Conservation (phyloP, 2,113 vertebrate species). For the Entomyzon cyanotis region DNA sequence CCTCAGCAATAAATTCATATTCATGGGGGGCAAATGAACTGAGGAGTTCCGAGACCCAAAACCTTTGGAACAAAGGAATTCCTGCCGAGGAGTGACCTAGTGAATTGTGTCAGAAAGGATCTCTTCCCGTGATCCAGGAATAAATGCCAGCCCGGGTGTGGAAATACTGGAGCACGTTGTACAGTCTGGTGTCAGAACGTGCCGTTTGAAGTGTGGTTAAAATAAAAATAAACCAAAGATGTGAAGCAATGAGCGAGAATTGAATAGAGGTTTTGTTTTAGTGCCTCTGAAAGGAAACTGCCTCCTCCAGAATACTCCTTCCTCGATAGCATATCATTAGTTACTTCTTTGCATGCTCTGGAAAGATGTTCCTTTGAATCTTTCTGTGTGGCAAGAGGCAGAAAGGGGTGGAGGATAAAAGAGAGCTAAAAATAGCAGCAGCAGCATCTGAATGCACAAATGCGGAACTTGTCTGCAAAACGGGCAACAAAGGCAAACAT, state of each 20-base stretch:
- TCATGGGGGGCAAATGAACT: background rate
- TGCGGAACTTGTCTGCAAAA: background rate
- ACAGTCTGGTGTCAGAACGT: background rate
- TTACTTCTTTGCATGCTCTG: slow-evolving; percentile 6
- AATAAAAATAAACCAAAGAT: background rate
- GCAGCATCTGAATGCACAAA: slow-evolving; percentile 15
- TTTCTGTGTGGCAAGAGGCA: slow-evolving; percentile 30
- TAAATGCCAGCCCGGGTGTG: background rate
- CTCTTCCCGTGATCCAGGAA: background rate
- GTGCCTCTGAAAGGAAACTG: slow-evolving; percentile 23
- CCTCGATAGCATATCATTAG: slow-evolving; percentile 36
- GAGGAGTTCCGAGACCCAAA: background rate
- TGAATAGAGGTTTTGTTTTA: slow-evolving; percentile 37
- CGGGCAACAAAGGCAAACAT: slow-evolving; percentile 21
- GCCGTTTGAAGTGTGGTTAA: background rate
- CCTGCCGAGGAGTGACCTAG: background rate
- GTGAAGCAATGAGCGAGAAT: background rate
- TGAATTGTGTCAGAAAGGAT: background rate
- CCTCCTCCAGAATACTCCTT: slow-evolving; percentile 22
- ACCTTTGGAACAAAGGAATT: slow-evolving; percentile 28
- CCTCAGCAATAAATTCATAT: slow-evolving; percentile 28
- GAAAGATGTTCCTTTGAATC: slow-evolving; percentile 37
- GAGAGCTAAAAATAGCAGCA: slow-evolving; percentile 30
- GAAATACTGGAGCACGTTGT: background rate
- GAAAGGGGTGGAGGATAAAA: slow-evolving; percentile 18